Conservation (phyloP, 2,113 vertebrate genomes). For the Pyxicephalus adspersus region DNA sequence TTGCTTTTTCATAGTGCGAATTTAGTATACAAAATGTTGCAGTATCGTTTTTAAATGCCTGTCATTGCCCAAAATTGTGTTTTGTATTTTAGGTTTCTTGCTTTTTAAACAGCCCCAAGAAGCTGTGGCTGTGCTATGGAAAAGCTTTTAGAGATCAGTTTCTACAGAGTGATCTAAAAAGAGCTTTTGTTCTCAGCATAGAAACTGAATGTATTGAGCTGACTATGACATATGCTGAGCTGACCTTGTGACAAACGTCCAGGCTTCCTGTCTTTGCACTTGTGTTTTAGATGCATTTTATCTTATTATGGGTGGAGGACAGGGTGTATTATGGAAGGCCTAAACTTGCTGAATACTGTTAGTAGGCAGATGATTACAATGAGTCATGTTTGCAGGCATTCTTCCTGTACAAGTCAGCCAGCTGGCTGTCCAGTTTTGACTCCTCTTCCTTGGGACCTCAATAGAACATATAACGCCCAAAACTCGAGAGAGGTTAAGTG, state of each 20-base stretch:
- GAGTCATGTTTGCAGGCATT: conserved; percentile 44
- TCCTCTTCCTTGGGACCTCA: conserved; percentile 43
- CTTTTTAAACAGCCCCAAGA: too few relatives aligned
- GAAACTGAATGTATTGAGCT: neutral
- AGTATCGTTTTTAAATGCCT: too few relatives aligned
- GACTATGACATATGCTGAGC: conserved; percentile 16
- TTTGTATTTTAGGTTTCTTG: too few relatives aligned
- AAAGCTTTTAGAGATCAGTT: neutral
- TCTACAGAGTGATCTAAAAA: neutral
- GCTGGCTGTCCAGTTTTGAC: conserved; percentile 48
- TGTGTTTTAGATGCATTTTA: conserved; percentile 40
- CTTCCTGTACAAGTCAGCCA: conserved; percentile 48
- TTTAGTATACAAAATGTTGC: too few relatives aligned
- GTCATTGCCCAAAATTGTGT: too few relatives aligned
- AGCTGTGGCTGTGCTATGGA: too few relatives aligned
- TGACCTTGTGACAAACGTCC: conserved; percentile 22
- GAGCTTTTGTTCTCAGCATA: neutral
- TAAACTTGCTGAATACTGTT: conserved; percentile 47
- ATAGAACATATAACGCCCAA: conserved; percentile 40
- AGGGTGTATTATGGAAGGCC: conserved; percentile 44
- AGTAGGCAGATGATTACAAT: conserved; percentile 50
- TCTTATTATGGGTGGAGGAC: conserved; percentile 49
- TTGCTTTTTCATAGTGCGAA: too few relatives aligned
- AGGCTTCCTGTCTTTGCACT: conserved; percentile 37
- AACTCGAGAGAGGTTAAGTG: conserved; percentile 33